Conservation (phyloP, 2,888 invertebrate genomes). For the Leptopilina drosophilae region DNA sequence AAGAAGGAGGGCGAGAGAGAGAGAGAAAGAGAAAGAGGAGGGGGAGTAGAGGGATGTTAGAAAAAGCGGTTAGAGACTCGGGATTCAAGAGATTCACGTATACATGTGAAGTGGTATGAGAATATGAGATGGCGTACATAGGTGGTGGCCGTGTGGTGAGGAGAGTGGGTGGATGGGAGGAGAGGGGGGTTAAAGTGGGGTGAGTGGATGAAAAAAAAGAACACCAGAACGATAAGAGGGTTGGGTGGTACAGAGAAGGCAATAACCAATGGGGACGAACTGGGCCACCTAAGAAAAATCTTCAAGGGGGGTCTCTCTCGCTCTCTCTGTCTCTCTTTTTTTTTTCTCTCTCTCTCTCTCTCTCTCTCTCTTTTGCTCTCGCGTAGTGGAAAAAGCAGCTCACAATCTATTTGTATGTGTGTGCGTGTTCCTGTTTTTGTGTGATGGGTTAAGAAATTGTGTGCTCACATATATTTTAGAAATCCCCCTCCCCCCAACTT, state of each 20-base stretch:
- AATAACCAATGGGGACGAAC: slow-evolving; percentile 72
- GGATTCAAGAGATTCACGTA: slow-evolving; percentile 31
- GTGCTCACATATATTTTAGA: slow-evolving; percentile 43
- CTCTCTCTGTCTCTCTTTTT: too few relatives aligned
- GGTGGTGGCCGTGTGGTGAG: neutral
- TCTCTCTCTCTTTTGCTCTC: too few relatives aligned
- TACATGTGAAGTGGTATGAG: neutral
- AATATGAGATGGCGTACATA: neutral
- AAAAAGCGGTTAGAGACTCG: slow-evolving; percentile 51
- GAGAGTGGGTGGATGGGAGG: too few relatives aligned
- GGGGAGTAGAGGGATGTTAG: slow-evolving; percentile 46
- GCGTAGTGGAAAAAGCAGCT: too few relatives aligned
- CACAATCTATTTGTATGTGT: slow-evolving; percentile 44
- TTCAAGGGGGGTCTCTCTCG: slow-evolving; percentile 56
- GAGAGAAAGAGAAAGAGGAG: slow-evolving; percentile 48
- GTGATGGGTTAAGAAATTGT: slow-evolving; percentile 58
- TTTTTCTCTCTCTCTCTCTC: too few relatives aligned
- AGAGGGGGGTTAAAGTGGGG: neutral
- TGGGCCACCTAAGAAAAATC: slow-evolving; percentile 73
- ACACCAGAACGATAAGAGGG: slow-evolving; percentile 9
- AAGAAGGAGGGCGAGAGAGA: neutral
- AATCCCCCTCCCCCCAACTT: too few relatives aligned
- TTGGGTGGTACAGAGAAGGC: slow-evolving; percentile 60
- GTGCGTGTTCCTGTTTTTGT: slow-evolving; percentile 49
- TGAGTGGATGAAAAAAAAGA: slow-evolving; percentile 18